These are phyloP conservation scores for Ommatoiulus sabulosus DNA, from an alignment of 2,888 invertebrate genomes.

Conservation along the genomic window DNA sequence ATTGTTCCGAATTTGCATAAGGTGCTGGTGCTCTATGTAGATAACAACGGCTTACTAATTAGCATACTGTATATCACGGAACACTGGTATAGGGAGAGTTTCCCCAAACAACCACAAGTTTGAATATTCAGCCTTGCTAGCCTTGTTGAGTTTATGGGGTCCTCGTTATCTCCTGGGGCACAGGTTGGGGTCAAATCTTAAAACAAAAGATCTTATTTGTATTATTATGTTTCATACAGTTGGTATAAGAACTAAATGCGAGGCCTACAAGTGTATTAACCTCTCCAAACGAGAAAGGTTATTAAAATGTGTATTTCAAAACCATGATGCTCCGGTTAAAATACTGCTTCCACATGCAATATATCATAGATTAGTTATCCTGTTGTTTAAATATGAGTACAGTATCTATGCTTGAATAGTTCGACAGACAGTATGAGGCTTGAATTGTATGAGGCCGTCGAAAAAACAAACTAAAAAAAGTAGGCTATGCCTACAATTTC, in stretches of 20 bases:
- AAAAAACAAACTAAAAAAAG: no score
- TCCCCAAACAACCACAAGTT: neutral
- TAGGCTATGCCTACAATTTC: no score
- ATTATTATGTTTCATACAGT: neutral
- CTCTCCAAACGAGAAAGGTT: neutral
- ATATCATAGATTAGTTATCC: no score
- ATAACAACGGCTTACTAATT: slow-evolving; percentile 25
- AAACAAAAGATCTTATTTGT: neutral
- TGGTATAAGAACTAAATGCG: neutral
- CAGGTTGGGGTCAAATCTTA: neutral
- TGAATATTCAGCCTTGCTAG: neutral
- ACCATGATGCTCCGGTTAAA: neutral
- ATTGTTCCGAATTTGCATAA: slow-evolving; percentile 1
- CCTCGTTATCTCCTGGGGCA: slow-evolving; percentile 23
- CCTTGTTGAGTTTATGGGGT: neutral
- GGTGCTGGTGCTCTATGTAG: slow-evolving; percentile 7
- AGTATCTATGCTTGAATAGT: no score
- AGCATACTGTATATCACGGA: neutral
- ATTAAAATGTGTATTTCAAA: neutral
- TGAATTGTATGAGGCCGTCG: no score
- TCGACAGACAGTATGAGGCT: no score
- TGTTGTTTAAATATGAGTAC: no score
- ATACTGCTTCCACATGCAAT: neutral
- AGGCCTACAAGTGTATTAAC: slow-evolving; percentile 10
- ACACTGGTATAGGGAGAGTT: neutral